Evolutionary conservation across 2,888 invertebrate species (phyloP), one percentile per base, ranked within the genome.

Genomic region (Callinectes sapidus): DNA sequence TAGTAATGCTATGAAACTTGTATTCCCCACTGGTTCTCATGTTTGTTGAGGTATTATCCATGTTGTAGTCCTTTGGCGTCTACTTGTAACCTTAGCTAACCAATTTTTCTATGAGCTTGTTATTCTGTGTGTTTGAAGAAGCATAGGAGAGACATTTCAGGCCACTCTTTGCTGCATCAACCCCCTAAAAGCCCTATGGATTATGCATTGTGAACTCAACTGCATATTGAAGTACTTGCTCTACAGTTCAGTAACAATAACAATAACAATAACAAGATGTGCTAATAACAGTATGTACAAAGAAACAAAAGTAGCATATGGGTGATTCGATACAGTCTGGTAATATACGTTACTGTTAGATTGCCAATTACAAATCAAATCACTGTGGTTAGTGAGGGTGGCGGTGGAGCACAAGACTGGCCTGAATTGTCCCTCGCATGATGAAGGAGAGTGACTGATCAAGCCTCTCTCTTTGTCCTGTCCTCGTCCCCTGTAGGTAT

Each of bases 401-500:
- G 13, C 35, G 81, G 35, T 81, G 81, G 13, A 16, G 81, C 16
- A 35, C 2, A 81, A 81, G 81, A 16, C 35, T 81, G 85, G 85
- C 89, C 89, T 91, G 90, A 86, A 77, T n/a, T 81, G 55, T 32
- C 54, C 92, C 90, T 85, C 91, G 90, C 89, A 90, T 91, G 92
- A 89, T 61, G 35, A 93, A 91, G 87, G 91, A 93, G 92, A 91
- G 88, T 93, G 92, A 93, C 91, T 92, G 92, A 92, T 55, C 89
- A 54, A 90, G 92, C 88, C 92, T 92, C 92, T 92, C 89, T 89
- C 86, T 87, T 32, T 87, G 87, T 87, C 91, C 93, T 90, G 85
- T 66, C 93, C 91, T 89, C 85, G 87, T 90, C 92, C 88, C 71
- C 71, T 91, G 93, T 93, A 93, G 93, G 93, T 93, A 93, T 90